Evolutionary conservation across 2,113 vertebrate species (phyloP).

Genomic region (Passer montanus): DNA sequence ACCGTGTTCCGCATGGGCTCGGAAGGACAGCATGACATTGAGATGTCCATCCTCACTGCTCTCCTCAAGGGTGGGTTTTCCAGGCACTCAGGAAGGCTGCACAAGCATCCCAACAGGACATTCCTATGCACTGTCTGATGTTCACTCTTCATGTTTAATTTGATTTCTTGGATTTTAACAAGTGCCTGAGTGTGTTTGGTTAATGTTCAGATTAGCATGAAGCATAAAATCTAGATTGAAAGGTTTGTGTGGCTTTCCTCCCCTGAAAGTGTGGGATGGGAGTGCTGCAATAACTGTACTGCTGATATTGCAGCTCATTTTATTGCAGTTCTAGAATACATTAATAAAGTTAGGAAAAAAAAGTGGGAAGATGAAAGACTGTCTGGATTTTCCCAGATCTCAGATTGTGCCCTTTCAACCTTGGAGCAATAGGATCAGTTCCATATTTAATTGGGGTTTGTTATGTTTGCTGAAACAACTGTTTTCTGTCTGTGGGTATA

Average conservation of each 20-base stretch:
- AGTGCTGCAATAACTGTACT: background rate
- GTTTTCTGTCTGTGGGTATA: background rate
- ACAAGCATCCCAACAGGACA: background rate
- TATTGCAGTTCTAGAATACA: background rate
- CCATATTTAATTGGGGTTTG: background rate
- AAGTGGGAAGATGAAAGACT: background rate
- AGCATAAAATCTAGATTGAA: background rate
- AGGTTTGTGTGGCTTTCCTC: background rate
- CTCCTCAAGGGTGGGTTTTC: slow-evolving; percentile 89
- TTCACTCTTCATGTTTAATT: background rate
- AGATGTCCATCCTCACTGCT: slow-evolving; percentile 98
- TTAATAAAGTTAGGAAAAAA: background rate
- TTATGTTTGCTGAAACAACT: background rate
- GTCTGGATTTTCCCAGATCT: background rate
- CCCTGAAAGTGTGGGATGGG: background rate
- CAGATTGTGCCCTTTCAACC: background rate
- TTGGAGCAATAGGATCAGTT: background rate
- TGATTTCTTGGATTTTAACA: background rate
- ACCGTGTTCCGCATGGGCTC: slow-evolving; percentile 97
- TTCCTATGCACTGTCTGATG: accelerated
- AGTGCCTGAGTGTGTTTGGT: background rate
- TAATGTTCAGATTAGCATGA: background rate
- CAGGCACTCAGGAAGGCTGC: background rate
- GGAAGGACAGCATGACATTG: slow-evolving; percentile 94
- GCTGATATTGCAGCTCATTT: background rate